Evolutionary conservation across 2,888 invertebrate genomes (phyloP), one percentile per base, ranked within the genome.

Genomic region (Cecidostiba fungosa): DNA sequence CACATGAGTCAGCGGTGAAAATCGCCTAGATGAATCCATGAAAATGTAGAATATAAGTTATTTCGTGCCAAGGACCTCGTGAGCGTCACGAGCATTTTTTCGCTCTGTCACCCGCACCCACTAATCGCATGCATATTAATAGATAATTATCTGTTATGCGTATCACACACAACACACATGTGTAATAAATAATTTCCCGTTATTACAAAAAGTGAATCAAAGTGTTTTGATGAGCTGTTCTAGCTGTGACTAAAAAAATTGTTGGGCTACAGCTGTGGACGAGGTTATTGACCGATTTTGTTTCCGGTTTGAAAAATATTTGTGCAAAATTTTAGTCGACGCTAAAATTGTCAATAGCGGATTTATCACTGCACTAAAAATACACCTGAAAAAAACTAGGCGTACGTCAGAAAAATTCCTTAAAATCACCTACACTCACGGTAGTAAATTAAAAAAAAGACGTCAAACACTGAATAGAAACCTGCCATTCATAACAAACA

Each of bases 41-140:
- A 88, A 89, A 90, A 87, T 84, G 85, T 84, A 73, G 82, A 86
- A 87, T 72, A 36, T 85, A 84, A 76, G 77, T 66, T n/a, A n/a
- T n/a, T 16, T 73, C 43, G 43, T 74, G 82, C 50, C 74, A 82
- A 74, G 76, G 59, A 74, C 66, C 74, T 82, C 74, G 26, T 23
- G 5, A 74, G 19, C 43, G 62, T 73, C 47, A 62, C 36, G n/a
- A 39, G 39, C n/a, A 32, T 19, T 36, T 12, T 8, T 23, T 77
- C 43, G 43, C 47, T 54, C 47, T 19, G 50, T 54, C 76, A 54
- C 47, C 29, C 54, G 3, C 62, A 29, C 62, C 12, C 62, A 12
- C 26, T 62, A 62, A 26, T 62, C 54, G n/a, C 54, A 19, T 36
- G 36, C 6, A 36, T n/a, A n/a, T 36, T 70, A 70, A 70, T 36